phyloP scores from a whole-genome alignment of 2,888 invertebrate genomes.

The Shargacucullia verbasci region DNA sequence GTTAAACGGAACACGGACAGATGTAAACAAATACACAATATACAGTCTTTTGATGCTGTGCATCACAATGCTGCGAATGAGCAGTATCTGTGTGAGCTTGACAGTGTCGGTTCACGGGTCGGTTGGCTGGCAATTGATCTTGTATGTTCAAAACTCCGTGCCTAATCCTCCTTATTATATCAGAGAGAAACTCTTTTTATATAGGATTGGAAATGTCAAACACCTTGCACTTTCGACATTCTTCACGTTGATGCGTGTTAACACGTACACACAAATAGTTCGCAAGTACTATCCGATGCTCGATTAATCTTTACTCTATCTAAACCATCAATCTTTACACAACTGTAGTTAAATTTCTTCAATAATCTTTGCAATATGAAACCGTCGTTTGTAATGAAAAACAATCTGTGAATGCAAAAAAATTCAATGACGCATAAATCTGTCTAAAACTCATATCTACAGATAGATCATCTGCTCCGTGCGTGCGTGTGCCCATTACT shows the following conservation, averaged over 20 bases:
- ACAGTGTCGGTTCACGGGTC: conserved; percentile 48
- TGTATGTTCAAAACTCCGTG: conserved; percentile 54
- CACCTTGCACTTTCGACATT: conserved; percentile 46
- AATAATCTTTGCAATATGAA: conserved; percentile 23
- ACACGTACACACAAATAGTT: conserved; percentile 9
- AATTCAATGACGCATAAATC: conserved; percentile 54
- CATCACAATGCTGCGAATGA: conserved; percentile 57
- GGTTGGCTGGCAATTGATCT: conserved; percentile 50
- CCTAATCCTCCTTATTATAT: conserved; percentile 52
- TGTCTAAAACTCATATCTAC: conserved; percentile 66
- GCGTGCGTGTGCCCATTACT: conserved; percentile 64
- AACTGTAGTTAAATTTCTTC: conserved; percentile 26
- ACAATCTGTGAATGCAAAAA: conserved; percentile 30
- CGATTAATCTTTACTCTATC: conserved; percentile 16
- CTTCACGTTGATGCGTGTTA: conserved; percentile 10
- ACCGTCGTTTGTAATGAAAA: conserved; percentile 32
- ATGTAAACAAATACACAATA: conserved; percentile 85
- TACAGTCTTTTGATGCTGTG: conserved; percentile 61
- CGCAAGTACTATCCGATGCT: conserved; percentile 23
- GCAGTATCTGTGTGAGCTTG: conserved; percentile 60
- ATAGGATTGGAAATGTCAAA: conserved; percentile 28
- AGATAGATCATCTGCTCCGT: conserved; percentile 67
- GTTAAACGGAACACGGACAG: conserved; percentile 82
- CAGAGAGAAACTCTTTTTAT: conserved; percentile 39
- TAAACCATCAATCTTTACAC: conserved; percentile 21